Conservation (phyloP, 2,113 vertebrate genomes). For the Atlantisia rogersi region DNA sequence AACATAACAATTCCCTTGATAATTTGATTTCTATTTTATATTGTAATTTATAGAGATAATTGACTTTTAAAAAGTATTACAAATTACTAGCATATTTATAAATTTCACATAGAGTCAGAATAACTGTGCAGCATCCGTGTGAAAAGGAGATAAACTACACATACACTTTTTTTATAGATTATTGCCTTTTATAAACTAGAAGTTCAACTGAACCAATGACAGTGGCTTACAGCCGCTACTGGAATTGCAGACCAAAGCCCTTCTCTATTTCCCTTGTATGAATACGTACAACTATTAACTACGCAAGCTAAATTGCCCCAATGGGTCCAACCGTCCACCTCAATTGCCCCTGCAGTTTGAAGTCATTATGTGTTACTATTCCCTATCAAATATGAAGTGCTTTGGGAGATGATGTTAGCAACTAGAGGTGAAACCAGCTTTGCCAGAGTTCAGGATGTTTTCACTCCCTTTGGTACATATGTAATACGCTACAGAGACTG, state of each 20-base stretch:
- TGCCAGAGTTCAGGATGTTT: not conserved
- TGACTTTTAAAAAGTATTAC: not conserved
- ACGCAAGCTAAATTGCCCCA: not conserved
- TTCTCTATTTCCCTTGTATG: not conserved
- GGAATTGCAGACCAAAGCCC: not conserved
- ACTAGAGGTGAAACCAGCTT: not conserved
- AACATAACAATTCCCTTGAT: not conserved
- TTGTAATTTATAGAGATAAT: not conserved
- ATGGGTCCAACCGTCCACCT: not conserved
- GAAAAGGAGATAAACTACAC: not conserved
- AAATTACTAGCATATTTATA: not conserved
- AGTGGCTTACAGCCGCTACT: not conserved
- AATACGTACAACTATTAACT: not conserved
- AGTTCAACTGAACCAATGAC: not conserved
- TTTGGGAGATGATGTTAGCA: not conserved
- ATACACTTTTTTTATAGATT: not conserved
- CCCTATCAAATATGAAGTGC: not conserved
- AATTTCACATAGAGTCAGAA: not conserved
- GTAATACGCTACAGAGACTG: not conserved
- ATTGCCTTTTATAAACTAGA: not conserved
- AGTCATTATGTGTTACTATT: not conserved
- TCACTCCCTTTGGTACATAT: not conserved
- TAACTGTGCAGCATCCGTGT: not conserved
- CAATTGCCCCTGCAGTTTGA: not conserved
- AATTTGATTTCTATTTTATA: not conserved